These are phyloP conservation scores for Rhipidura dahli DNA, from an alignment of 2,113 vertebrate genomes.

Conservation along the genomic window DNA sequence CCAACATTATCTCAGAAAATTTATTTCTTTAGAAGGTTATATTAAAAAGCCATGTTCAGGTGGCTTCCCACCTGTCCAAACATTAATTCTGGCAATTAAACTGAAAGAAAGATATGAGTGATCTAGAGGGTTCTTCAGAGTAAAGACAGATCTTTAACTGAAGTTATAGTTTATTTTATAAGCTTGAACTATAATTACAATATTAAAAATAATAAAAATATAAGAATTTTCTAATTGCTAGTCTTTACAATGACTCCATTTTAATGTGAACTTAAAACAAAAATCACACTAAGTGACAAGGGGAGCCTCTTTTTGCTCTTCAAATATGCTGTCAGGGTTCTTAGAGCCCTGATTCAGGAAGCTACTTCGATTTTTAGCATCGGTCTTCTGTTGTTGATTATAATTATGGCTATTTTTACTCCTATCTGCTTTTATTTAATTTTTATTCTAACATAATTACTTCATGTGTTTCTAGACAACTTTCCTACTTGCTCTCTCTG, in stretches of 20 bases:
- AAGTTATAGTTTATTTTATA: background rate
- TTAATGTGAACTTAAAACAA: background rate
- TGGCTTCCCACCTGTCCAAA: constrained; percentile 12
- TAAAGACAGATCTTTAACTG: background rate
- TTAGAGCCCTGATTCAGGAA: background rate
- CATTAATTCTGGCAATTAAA: background rate
- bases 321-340: background rate
- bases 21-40: background rate
- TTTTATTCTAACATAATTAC: background rate
- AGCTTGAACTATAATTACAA: background rate
- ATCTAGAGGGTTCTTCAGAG: background rate
- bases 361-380: background rate
- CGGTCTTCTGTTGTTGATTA: background rate
- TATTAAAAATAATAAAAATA: background rate
- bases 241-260: background rate
- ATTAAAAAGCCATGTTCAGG: background rate
- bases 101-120: background rate
- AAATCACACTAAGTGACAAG: background rate
- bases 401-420: background rate
- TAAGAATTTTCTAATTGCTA: background rate
- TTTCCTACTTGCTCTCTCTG: background rate
- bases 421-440: background rate
- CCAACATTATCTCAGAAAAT: constrained; percentile 22
- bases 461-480: background rate
- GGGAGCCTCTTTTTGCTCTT: background rate